Base-by-base conservation (phyloP, 2,113 vertebrate species). In the Sakesphorus luctuosus region DNA sequence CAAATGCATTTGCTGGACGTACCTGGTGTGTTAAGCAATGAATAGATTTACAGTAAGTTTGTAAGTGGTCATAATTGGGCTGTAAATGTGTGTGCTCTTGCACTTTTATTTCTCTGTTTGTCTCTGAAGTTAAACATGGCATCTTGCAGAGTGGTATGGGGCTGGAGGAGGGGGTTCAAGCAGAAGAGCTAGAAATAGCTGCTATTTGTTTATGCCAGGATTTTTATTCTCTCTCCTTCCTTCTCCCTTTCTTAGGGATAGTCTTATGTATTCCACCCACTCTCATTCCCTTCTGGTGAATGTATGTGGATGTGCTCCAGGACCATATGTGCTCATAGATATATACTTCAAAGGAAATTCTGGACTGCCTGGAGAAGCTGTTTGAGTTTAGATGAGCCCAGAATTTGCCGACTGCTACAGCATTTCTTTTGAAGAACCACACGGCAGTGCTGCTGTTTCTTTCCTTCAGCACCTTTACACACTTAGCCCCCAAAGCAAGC, bases 331-430 rank as follows among this genome's bases (percentile, higher is more conserved):
- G 78, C 93, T 93, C 3, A 0, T 58, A 61, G 94, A 89, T 75
- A 69, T 7, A 85, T 78, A 85, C 94, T 97, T 97, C 93, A 97
- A 94, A 97, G 92, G 92, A 90, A 96, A 89, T 69, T 93, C 82
- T 79, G 87, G 88, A 81, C 38, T 1, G 79, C 92, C 87, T 91
- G 33, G 93, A 93, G 90, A 96, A 93, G 56, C 66, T 93, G 83
- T 74, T 89, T 52, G 83, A 86, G 90, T 90, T 95, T 86, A 94
- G 79, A 84, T 6, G 36, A 94, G 88, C 79, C 81, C 89, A 80
- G 75, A 87, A 90, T 95, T 91, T 90, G 82, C 82, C 13, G 13
- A 90, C 86, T 82, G 68, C 73, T 92, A 53, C 77, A 91, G 68
- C 73, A 55, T 86, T 92, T 90, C 82, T 90, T 96, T 96, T 96